Base-by-base conservation (phyloP, 1,140 invertebrate species). In the Macrostomum lignano region DNA sequence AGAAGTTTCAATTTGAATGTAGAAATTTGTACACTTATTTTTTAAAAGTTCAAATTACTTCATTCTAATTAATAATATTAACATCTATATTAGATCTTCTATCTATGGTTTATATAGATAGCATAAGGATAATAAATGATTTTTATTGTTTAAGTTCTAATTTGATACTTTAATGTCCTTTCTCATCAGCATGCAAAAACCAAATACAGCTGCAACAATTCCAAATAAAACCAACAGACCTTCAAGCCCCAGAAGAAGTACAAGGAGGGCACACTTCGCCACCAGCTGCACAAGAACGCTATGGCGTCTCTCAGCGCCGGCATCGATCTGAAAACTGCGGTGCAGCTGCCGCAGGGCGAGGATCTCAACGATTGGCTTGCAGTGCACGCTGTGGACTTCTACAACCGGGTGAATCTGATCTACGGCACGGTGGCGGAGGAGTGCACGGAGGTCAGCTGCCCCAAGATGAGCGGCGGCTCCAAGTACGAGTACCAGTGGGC, bases 311-410 rank as follows among this genome's bases (percentile, higher is more conserved):
- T 88, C 2, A 76, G 73, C 57, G 79, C 78, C n/a, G 81, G 81
- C 2, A 73, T 86, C 34, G 84, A 88, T 63, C 62, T 88, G 31
- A 65, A 72, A 36, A 61, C 67, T 36, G 78, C 72, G 14, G 81
- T 88, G 1, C 70, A 71, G 48, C 53, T 88, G 36, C 81, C 81
- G 19, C 64, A 65, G 36, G 72, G 72, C 17, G 81, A 88, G 61
- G 72, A 77, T 56, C 49, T 76, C 4, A 76, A 81, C 53, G 81
- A 88, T 52, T 88, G 81, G 81, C 68, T 84, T 26, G 81, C 81
- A 11, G 79, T 88, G 17, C 78, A 88, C 64, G 81, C 84, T 44
- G 81, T 88, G 3, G 81, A 88, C 47, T 88, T 88, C 51, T 88
- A 88, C 55, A 88, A 88, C 55, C 66, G 79, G 45, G 81, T 88